Conservation (phyloP, 2,888 invertebrate species). For the Drosophila neotestacea region DNA sequence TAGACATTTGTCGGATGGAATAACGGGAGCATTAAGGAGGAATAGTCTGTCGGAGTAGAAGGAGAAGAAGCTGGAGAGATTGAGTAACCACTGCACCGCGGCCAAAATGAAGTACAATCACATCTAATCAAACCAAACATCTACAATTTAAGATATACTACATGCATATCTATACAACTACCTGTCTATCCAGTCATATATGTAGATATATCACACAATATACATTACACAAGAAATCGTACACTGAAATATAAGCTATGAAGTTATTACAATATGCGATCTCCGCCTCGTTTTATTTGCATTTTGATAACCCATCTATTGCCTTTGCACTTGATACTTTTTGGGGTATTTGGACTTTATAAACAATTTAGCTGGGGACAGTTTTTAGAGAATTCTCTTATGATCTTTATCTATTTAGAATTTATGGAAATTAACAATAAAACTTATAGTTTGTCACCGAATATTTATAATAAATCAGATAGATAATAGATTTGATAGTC, state of each 20-base stretch:
- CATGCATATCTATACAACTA: neutral
- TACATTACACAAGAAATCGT: slow-evolving; percentile 3
- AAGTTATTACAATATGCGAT: slow-evolving; percentile 3
- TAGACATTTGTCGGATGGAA: slow-evolving; percentile 23
- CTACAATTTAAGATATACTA: neutral
- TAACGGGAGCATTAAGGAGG: neutral
- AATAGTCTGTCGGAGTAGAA: neutral
- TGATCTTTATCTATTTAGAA: too few relatives aligned
- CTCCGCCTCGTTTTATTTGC: slow-evolving; percentile 13
- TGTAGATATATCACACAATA: neutral
- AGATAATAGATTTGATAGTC: neutral
- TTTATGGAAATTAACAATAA: too few relatives aligned
- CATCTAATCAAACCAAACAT: slow-evolving; percentile 14
- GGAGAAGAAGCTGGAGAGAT: neutral
- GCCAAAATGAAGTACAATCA: slow-evolving; percentile 46
- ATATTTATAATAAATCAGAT: neutral
- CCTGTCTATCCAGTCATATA: slow-evolving; percentile 3
- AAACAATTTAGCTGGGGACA: neutral
- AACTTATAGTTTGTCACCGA: neutral
- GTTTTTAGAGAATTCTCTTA: too few relatives aligned
- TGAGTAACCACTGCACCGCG: slow-evolving; percentile 38
- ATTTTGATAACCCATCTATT: slow-evolving; percentile 12
- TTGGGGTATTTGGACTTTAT: neutral
- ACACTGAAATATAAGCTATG: slow-evolving; percentile 15
- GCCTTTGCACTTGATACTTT: neutral